Conservation (phyloP, 2,797 vertebrate genomes). For the Nyctalus aviator region DNA sequence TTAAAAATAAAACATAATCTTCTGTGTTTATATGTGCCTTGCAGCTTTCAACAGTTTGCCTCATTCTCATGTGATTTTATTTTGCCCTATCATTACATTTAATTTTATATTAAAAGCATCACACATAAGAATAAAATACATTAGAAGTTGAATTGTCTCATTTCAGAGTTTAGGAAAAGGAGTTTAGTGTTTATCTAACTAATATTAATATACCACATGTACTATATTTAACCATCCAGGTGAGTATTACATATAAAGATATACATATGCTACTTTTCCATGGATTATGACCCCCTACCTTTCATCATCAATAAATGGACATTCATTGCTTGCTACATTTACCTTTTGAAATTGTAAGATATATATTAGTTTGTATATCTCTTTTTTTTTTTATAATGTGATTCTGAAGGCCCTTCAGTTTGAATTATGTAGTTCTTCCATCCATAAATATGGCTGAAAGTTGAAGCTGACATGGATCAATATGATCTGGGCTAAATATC, state of each 20-base stretch:
- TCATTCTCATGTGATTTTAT: constrained; percentile 4
- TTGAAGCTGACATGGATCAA: constrained; percentile 98
- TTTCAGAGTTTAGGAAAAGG: constrained; percentile 39
- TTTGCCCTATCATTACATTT: constrained; percentile 19
- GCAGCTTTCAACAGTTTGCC: constrained; percentile 28
- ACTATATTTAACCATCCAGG: constrained; percentile 62
- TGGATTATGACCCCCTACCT: constrained; percentile 80
- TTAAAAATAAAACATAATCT: constrained; percentile 13
- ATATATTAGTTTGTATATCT: constrained; percentile 87
- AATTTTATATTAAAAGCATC: constrained; percentile 45
- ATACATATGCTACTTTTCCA: constrained; percentile 62
- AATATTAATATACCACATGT: constrained; percentile 57
- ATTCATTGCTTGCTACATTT: constrained; percentile 86
- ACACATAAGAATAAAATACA: constrained; percentile 7
- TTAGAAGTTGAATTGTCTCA: neutral
- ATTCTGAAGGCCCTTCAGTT: constrained; percentile 90
- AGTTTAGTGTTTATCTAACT: constrained; percentile 49
- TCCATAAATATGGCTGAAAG: constrained; percentile 96
- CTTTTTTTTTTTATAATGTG: constrained; percentile 82
- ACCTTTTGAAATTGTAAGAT: constrained; percentile 91
- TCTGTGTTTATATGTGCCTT: neutral
- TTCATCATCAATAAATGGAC: constrained; percentile 88
- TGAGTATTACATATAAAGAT: constrained; percentile 73
- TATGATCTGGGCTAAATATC: constrained; percentile 94
- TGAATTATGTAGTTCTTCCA: constrained; percentile 92